Percentiles rank a stretch among this genome's conserved stretches.
These are phyloP conservation scores for Atopsyche davidsoni DNA, from an alignment of 1,140 invertebrate genomes.

Conservation along the genomic window DNA sequence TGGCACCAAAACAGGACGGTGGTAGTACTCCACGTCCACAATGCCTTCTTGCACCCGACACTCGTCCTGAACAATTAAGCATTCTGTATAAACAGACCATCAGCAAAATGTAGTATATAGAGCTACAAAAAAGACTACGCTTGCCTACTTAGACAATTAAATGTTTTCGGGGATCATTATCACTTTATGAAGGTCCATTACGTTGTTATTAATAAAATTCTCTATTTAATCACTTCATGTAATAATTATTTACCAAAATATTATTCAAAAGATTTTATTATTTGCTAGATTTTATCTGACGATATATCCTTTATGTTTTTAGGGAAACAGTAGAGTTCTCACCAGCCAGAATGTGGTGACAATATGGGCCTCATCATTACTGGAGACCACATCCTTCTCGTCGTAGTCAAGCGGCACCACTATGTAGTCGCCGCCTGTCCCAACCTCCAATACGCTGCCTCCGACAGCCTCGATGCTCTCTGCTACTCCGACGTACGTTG, in stretches of 20 bases:
- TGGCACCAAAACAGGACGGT: conserved; percentile 37
- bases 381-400: conserved; percentile 25
- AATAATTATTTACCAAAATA: too few relatives aligned
- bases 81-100: background rate
- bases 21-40: conserved; percentile 41
- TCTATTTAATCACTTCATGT: too few relatives aligned
- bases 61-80: conserved; percentile 38
- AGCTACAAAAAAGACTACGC: too few relatives aligned
- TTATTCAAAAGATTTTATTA: too few relatives aligned
- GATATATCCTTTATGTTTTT: too few relatives aligned
- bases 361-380: conserved; percentile 29
- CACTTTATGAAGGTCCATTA: too few relatives aligned
- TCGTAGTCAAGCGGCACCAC: conserved; percentile 43
- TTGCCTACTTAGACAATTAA: too few relatives aligned
- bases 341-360: conserved; percentile 46
- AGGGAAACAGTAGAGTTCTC: too few relatives aligned
- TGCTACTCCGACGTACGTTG: conserved; percentile 34
- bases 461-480: conserved; percentile 36
- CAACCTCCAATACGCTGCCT: conserved; percentile 32
- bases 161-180: too few relatives aligned
- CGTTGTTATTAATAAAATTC: too few relatives aligned
- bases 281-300: too few relatives aligned
- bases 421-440: conserved; percentile 32
- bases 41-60: conserved; percentile 41
- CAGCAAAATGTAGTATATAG: too few relatives aligned